These are phyloP conservation scores for Melanostoma mellinum DNA, from an alignment of 2,888 invertebrate genomes.

Conservation along the genomic window DNA sequence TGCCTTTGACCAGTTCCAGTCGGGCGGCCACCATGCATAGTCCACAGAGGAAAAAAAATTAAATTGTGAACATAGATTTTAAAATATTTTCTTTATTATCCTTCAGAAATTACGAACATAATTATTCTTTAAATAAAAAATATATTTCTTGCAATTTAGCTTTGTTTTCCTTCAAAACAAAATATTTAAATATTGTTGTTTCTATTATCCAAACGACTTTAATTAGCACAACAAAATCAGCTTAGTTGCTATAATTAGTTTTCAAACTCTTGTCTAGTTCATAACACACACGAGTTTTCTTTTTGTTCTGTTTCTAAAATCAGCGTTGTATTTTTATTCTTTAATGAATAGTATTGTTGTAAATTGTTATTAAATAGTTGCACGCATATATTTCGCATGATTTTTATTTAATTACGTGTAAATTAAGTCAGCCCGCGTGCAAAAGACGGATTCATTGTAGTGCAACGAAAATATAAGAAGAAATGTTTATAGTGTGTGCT, in stretches of 20 bases:
- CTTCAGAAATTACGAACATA: constrained; percentile 53
- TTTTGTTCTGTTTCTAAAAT: constrained; percentile 23
- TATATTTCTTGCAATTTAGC: constrained; percentile 48
- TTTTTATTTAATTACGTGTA: constrained; percentile 36
- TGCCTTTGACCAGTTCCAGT: too few relatives aligned
- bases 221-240: constrained; percentile 20
- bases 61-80: constrained; percentile 1
- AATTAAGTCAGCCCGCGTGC: constrained; percentile 71
- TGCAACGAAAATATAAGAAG: constrained; percentile 40
- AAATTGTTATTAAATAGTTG: constrained; percentile 44
- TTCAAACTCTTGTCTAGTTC: constrained; percentile 54
- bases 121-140: constrained; percentile 62
- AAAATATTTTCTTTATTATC: constrained; percentile 65
- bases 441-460: constrained; percentile 59
- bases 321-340: constrained; percentile 23
- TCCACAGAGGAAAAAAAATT: not conserved
- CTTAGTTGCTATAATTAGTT: constrained; percentile 29
- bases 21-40: too few relatives aligned
- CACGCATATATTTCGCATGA: constrained; percentile 18
- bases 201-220: constrained; percentile 29
- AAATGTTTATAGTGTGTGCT: constrained; percentile 6
- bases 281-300: constrained; percentile 25
- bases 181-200: constrained; percentile 23
- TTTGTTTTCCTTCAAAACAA: constrained; percentile 14
- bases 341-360: constrained; percentile 47